Percentiles rank a stretch among this genome's conserved stretches.
These are phyloP conservation scores for Drosophila tani DNA, from an alignment of 1,140 invertebrate genomes.

Conservation along the genomic window DNA sequence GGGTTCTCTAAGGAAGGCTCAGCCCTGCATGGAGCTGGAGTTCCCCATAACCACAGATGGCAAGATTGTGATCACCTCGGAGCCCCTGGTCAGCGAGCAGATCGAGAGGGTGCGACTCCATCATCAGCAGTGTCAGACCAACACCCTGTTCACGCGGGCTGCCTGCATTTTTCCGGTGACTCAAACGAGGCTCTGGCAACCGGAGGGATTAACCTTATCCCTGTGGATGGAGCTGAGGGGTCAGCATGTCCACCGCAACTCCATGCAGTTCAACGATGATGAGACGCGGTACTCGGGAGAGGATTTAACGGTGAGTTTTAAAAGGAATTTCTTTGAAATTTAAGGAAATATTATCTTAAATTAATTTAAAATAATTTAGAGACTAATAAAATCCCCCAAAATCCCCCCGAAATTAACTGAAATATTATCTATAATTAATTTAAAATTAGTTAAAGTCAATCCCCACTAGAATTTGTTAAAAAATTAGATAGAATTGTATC, in stretches of 20 bases:
- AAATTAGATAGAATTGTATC: too few relatives aligned
- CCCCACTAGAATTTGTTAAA: too few relatives aligned
- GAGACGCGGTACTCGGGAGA: conserved; percentile 72
- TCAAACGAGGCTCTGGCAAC: conserved; percentile 71
- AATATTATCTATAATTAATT: background rate
- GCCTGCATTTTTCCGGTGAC: conserved; percentile 78
- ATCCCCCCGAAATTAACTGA: too few relatives aligned
- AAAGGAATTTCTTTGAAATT: background rate
- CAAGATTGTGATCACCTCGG: conserved; percentile 72
- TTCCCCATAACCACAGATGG: conserved; percentile 78
- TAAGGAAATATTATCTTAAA: background rate
- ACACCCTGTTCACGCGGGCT: conserved; percentile 73
- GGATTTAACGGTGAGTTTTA: conserved; percentile 58
- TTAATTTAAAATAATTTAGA: background rate
- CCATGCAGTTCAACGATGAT: conserved; percentile 67
- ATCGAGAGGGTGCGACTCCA: conserved; percentile 74
- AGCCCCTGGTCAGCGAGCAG: conserved; percentile 58
- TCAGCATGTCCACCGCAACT: conserved; percentile 64
- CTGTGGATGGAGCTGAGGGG: conserved; percentile 78
- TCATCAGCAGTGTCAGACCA: conserved; percentile 66
- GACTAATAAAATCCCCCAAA: too few relatives aligned
- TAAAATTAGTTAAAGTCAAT: background rate
- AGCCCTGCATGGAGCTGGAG: conserved; percentile 74
- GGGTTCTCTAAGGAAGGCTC: conserved; percentile 53
- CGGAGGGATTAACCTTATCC: conserved; percentile 73